Percentiles rank a stretch among this genome's conserved stretches.
Conservation (phyloP, 2,888 invertebrate species). For the Proisotoma minuta region DNA sequence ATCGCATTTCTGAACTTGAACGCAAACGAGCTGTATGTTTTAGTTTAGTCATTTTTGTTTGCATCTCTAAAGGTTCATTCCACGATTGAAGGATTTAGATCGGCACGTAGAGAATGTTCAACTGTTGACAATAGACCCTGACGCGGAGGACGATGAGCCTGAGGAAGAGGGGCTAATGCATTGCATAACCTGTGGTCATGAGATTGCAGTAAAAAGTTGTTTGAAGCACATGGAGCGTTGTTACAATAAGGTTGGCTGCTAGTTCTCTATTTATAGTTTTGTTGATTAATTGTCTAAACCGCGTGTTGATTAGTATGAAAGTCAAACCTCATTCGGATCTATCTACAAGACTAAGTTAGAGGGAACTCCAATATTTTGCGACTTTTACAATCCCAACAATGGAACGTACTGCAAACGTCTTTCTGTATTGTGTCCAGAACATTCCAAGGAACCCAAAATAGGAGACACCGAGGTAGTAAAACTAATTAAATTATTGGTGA, state of each 20-base stretch:
- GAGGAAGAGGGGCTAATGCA: conserved; percentile 74
- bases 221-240: conserved; percentile 97
- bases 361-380: conserved; percentile 95
- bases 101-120: conserved; percentile 72
- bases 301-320: conserved; percentile 67
- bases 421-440: conserved; percentile 93
- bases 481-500: no score
- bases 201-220: conserved; percentile 84
- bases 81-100: conserved; percentile 61
- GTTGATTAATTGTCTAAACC: conserved; percentile 6
- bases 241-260: conserved; percentile 70
- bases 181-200: conserved; percentile 95
- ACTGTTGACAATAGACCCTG: conserved; percentile 63
- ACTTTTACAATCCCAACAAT: conserved; percentile 82
- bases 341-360: conserved; percentile 90
- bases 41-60: background rate
- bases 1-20: conserved; percentile 73
- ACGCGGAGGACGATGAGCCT: conserved; percentile 58
- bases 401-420: conserved; percentile 93
- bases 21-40: conserved; percentile 59
- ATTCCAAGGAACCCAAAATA: conserved; percentile 90
- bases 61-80: background rate
- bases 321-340: conserved; percentile 93
- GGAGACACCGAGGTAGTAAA: conserved; percentile 62
- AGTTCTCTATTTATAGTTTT: background rate